A percentile compares a stretch with the other conserved stretches of the same genome.
These are phyloP conservation scores for Coregonus clupeaformis DNA, from an alignment of 2,113 vertebrate genomes.

Conservation along the genomic window DNA sequence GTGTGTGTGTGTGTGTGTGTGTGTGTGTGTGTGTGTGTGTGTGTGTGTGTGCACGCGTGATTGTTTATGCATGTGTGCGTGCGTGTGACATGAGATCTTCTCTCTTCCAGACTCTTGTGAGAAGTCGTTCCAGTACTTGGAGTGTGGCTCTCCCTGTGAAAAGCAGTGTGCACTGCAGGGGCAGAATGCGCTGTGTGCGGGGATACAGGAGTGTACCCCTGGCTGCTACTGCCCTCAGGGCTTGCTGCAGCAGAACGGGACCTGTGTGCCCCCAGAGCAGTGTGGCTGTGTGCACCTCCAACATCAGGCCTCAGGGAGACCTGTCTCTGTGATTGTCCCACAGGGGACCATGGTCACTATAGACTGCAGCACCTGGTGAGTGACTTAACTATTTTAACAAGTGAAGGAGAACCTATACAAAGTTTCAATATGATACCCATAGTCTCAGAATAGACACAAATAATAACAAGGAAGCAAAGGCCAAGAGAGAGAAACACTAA, in stretches of 20 bases:
- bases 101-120: slow-evolving; percentile 56
- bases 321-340: slow-evolving; percentile 60
- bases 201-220: slow-evolving; percentile 70
- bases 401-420: too few species aligned
- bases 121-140: slow-evolving; percentile 74
- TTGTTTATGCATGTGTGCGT: slow-evolving; percentile 3
- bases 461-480: too few species aligned
- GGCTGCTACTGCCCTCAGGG: slow-evolving; percentile 89
- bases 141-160: slow-evolving; percentile 78
- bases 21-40: not conserved
- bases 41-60: not conserved
- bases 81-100: not conserved
- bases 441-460: too few species aligned
- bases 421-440: too few species aligned
- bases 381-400: too few species aligned
- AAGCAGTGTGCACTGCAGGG: slow-evolving; percentile 75
- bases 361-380: slow-evolving; percentile 87
- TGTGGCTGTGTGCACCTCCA: slow-evolving; percentile 77
- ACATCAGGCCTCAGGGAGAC: slow-evolving; percentile 42
- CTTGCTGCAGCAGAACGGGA: slow-evolving; percentile 78
- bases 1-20: slow-evolving; percentile 5
- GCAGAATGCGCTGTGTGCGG: slow-evolving; percentile 61
- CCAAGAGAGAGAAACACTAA: too few species aligned
- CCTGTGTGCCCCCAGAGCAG: slow-evolving; percentile 68
- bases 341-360: slow-evolving; percentile 65